Conservation (phyloP, 92 coral and sea anemone genomes). For the Palythoa heliodiscus region DNA sequence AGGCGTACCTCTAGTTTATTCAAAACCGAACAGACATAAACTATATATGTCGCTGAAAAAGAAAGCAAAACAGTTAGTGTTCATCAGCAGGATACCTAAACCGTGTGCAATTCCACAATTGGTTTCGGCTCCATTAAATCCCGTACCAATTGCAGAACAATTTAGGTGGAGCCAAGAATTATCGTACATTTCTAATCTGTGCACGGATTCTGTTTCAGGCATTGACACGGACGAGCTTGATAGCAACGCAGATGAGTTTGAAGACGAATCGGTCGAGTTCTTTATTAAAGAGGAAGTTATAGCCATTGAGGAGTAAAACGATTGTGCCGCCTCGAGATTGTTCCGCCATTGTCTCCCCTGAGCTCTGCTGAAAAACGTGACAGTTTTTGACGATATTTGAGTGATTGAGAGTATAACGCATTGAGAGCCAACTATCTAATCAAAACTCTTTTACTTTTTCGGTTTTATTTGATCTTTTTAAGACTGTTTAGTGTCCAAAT, state of each 20-base stretch:
- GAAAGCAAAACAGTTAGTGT: too few species aligned
- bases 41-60: too few species aligned
- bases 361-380: neutral
- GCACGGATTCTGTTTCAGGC: slow-evolving; percentile 53
- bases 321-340: slow-evolving; percentile 1
- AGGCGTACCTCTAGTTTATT: too few species aligned
- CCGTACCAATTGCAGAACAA: too few species aligned
- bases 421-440: slow-evolving; percentile 8
- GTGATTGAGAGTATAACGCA: neutral
- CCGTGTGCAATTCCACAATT: too few species aligned
- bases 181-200: too few species aligned
- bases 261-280: slow-evolving; percentile 98
- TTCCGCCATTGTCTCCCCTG: slow-evolving; percentile 70
- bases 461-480: slow-evolving; percentile 24
- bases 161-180: too few species aligned
- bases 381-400: neutral
- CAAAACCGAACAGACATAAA: too few species aligned
- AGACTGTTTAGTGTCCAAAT: neutral
- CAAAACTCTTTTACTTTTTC: slow-evolving; percentile 30
- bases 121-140: too few species aligned
- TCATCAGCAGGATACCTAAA: too few species aligned
- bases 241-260: slow-evolving; percentile 90
- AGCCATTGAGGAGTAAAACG: slow-evolving; percentile 80
- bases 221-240: slow-evolving; percentile 88
- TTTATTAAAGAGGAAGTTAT: slow-evolving; percentile 95